Evolutionary conservation across 2,797 vertebrate genomes (phyloP), one percentile per base, ranked within the genome.

Genomic region (Parambassis ranga): DNA sequence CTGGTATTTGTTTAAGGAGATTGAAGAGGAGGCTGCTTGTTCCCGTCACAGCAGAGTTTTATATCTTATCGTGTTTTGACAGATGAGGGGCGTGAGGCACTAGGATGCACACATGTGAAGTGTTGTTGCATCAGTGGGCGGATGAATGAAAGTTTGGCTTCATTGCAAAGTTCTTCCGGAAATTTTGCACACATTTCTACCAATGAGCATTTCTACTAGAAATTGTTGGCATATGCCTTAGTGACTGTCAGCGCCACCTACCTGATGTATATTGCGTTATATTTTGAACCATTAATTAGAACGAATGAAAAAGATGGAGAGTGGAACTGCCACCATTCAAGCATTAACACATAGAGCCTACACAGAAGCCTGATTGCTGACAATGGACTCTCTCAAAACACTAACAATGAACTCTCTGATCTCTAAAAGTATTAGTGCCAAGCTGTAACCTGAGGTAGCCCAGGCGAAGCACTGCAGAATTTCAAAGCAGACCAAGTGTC

Each of bases 1-100:
- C 73, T 82, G 65, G 79, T 92, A 87, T 92, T 91, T 92, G 87
- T 90, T 89, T 89, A 91, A 90, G 87, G 71, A 87, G 88, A 91
- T 90, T 91, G 89, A 83, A 87, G 86, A 87, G 76, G 71, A 86
- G 79, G 75, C 78, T 38, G 79, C 81, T 79, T 83, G 83, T 88
- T 85, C 70, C 69, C 53, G 39, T 82, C 82, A 64, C 81, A 15
- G 48, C 60, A 8, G 77, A 81, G 77, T 90, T 86, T 86, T 80
- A 86, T 83, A 87, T 90, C 87, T 92, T 90, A 92, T 91, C 90
- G 24, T 90, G 82, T 87, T 85, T 84, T 82, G 77, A 89, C 87
- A 91, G 85, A 85, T 76, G 85, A 84, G 66, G 49, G 62, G 61
- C 58, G 53, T 53, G 75, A 80, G 67, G 62, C 79, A 71, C 66